These are phyloP conservation scores for Campoletis raptor DNA, from an alignment of 2,888 invertebrate genomes.

Conservation along the genomic window DNA sequence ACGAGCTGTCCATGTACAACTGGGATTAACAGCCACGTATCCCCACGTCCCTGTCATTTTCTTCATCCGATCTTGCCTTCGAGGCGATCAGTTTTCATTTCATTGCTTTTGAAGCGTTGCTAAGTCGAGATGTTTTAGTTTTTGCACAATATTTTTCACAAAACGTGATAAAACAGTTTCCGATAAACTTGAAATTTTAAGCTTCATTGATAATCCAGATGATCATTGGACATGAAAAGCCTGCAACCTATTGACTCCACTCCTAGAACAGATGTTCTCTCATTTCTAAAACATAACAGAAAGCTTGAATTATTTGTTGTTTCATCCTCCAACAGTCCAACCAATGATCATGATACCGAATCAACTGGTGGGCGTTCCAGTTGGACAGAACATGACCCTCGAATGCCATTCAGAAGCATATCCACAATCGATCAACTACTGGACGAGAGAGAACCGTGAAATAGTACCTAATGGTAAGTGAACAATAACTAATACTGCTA, in stretches of 20 bases:
- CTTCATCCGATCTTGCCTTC: neutral
- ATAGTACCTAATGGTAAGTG: constrained; percentile 91
- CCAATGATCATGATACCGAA: constrained; percentile 94
- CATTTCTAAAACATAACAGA: neutral
- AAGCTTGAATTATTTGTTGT: constrained; percentile 22
- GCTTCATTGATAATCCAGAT: neutral
- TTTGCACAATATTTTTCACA: constrained; percentile 79
- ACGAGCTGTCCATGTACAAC: constrained; percentile 26
- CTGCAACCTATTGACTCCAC: neutral
- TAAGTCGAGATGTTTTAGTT: constrained; percentile 5
- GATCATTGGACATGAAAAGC: neutral
- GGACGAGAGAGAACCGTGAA: constrained; percentile 91
- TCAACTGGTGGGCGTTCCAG: constrained; percentile 92
- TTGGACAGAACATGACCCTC: constrained; percentile 90
- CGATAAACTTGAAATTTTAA: neutral
- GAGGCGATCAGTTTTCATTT: constrained; percentile 1
- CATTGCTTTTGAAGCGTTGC: neutral
- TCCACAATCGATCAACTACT: constrained; percentile 95
- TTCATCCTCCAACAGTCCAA: constrained; percentile 87
- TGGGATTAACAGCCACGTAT: constrained; percentile 45
- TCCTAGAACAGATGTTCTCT: neutral
- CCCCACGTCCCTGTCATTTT: constrained; percentile 6
- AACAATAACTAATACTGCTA: neutral
- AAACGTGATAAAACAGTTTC: constrained; percentile 77
- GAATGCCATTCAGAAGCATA: constrained; percentile 94